Evolutionary conservation across 2,797 vertebrate genomes (phyloP).

Genomic region (Epinephelus malabaricus): DNA sequence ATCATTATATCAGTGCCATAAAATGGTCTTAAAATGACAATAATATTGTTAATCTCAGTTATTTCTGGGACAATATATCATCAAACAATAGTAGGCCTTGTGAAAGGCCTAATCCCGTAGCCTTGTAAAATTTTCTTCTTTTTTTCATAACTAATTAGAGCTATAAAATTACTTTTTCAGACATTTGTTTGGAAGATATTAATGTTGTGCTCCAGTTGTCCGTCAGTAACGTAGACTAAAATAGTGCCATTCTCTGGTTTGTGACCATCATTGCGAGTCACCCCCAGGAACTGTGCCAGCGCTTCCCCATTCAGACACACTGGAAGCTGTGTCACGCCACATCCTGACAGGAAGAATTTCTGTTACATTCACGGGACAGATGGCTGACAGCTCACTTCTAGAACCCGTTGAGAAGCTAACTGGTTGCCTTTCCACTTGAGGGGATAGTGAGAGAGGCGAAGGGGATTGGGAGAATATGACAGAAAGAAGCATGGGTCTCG

Average conservation of each 20-base stretch:
- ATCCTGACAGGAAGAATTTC: constrained; percentile 69
- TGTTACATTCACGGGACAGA: constrained; percentile 55
- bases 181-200: background rate
- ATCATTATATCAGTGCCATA: no score
- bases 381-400: constrained; percentile 70
- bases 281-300: background rate
- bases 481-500: constrained; percentile 37
- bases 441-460: constrained; percentile 27
- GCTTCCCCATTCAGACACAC: constrained; percentile 19
- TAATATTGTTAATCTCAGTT: no score
- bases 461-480: constrained; percentile 29
- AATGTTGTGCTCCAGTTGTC: background rate
- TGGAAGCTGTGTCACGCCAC: constrained; percentile 37
- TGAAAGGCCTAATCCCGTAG: no score
- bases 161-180: background rate
- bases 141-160: background rate
- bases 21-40: no score
- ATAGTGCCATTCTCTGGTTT: background rate
- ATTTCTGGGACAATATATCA: no score
- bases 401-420: constrained; percentile 61
- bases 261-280: background rate
- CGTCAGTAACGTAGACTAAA: background rate
- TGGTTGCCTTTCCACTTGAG: constrained; percentile 61
- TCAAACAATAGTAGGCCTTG: no score
- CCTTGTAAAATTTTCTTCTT: background rate